These are phyloP conservation scores for Scortum barcoo DNA, from an alignment of 2,113 vertebrate species.

Conservation along the genomic window DNA sequence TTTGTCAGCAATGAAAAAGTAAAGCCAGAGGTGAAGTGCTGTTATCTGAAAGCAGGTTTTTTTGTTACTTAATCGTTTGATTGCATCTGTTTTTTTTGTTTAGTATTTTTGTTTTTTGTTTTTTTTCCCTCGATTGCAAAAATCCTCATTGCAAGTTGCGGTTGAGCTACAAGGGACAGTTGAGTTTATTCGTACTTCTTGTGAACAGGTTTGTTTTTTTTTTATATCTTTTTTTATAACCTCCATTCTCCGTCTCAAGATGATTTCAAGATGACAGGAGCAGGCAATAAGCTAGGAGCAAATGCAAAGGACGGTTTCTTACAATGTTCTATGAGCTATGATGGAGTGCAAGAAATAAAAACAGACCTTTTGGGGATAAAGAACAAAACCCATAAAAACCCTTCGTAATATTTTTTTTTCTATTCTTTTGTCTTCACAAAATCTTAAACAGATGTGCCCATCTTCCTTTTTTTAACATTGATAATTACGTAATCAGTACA, in stretches of 20 bases:
- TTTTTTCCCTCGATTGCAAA: slow-evolving; percentile 46
- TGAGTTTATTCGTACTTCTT: slow-evolving; percentile 40
- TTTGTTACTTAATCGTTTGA: slow-evolving; percentile 51
- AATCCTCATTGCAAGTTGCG: slow-evolving; percentile 40
- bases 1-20: slow-evolving; percentile 54
- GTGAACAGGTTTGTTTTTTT: slow-evolving; percentile 42
- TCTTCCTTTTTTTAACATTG: slow-evolving; percentile 53
- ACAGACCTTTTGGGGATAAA: slow-evolving; percentile 23
- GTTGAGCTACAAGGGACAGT: slow-evolving; percentile 27
- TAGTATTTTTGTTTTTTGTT: no score
- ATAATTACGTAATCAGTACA: slow-evolving; percentile 63
- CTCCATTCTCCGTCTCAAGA: slow-evolving; percentile 19
- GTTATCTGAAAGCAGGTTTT: slow-evolving; percentile 72
- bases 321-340: slow-evolving; percentile 39
- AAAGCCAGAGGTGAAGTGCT: slow-evolving; percentile 56
- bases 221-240: neutral
- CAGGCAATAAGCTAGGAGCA: slow-evolving; percentile 66
- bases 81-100: slow-evolving; percentile 39
- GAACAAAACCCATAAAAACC: slow-evolving; percentile 42
- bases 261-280: slow-evolving; percentile 50
- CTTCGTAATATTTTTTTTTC: slow-evolving; percentile 22
- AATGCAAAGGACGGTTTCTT: slow-evolving; percentile 68
- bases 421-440: slow-evolving; percentile 29
- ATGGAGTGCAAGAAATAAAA: slow-evolving; percentile 46
- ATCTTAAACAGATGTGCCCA: slow-evolving; percentile 34